phyloP scores from a whole-genome alignment of 1,140 invertebrate genomes.

The Andricus grossulariae region DNA sequence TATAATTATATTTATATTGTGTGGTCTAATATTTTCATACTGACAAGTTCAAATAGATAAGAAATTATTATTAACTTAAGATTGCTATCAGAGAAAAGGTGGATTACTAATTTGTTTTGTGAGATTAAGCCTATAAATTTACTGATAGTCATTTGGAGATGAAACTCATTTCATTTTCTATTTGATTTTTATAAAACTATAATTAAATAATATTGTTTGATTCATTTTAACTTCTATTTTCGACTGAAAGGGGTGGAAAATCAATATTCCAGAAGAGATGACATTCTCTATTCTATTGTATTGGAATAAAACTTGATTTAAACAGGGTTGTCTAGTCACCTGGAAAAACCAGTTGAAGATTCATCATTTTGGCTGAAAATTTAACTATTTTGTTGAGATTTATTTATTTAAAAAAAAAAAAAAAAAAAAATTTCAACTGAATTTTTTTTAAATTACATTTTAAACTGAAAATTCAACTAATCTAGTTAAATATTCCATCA shows the following conservation, averaged over 20 bases:
- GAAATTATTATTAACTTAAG: slow-evolving; percentile 10
- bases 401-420: too few species aligned
- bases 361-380: too few species aligned
- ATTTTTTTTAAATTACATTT: neutral
- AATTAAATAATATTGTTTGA: too few species aligned
- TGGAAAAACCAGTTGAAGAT: too few species aligned
- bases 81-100: neutral
- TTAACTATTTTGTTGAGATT: too few species aligned
- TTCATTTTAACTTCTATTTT: neutral
- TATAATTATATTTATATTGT: neutral
- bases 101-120: neutral
- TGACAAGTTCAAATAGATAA: neutral
- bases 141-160: neutral
- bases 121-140: neutral
- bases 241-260: neutral
- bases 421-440: too few species aligned
- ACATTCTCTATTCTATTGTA: neutral
- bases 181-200: too few species aligned
- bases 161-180: too few species aligned
- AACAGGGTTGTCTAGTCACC: neutral
- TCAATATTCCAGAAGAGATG: slow-evolving; percentile 4
- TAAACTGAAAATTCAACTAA: too few species aligned
- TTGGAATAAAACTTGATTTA: neutral
- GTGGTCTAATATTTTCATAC: neutral
- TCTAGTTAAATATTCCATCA: too few species aligned